Percentiles rank a stretch among this genome's conserved stretches.
These are phyloP conservation scores for Seriola rivoliana DNA, from an alignment of 2,113 vertebrate genomes.

Conservation along the genomic window DNA sequence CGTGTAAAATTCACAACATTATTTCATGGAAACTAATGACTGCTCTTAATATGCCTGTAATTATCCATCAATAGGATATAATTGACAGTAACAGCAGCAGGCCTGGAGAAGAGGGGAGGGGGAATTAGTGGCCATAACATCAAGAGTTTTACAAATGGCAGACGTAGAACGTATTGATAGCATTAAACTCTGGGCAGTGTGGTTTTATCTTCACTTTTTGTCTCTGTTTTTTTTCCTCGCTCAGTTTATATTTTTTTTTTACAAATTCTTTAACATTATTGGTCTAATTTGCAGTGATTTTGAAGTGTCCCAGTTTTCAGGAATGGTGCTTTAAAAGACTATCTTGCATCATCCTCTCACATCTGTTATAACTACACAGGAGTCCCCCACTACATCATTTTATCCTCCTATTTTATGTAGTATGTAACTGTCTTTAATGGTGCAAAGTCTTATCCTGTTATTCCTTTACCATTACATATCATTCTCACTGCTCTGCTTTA, in stretches of 20 bases:
- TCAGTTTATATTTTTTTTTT: background rate
- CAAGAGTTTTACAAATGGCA: conserved; percentile 51
- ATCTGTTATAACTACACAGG: conserved; percentile 45
- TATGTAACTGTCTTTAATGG: conserved; percentile 43
- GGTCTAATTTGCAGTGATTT: conserved; percentile 32
- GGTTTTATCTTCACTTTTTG: conserved; percentile 9
- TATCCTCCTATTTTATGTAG: conserved; percentile 38
- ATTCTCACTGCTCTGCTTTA: background rate
- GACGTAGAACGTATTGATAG: conserved; percentile 33
- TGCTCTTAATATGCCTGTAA: conserved; percentile 74
- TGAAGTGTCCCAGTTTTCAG: conserved; percentile 1
- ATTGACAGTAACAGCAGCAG: conserved; percentile 71
- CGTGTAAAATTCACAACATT: conserved; percentile 70
- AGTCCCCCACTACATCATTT: conserved; percentile 14
- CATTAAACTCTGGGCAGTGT: conserved; percentile 38
- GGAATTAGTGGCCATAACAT: conserved; percentile 24
- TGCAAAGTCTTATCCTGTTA: conserved; percentile 6
- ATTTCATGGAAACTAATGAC: conserved; percentile 74
- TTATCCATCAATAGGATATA: conserved; percentile 77
- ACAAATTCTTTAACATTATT: conserved; percentile 10
- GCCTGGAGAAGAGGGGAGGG: conserved; percentile 17
- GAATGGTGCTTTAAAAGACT: background rate
- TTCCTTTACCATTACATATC: conserved; percentile 18
- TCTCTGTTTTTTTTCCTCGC: background rate
- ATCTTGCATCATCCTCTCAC: conserved; percentile 23